These are phyloP conservation scores for Drosophila ohnishii DNA, from an alignment of 1,140 invertebrate genomes.

Conservation along the genomic window DNA sequence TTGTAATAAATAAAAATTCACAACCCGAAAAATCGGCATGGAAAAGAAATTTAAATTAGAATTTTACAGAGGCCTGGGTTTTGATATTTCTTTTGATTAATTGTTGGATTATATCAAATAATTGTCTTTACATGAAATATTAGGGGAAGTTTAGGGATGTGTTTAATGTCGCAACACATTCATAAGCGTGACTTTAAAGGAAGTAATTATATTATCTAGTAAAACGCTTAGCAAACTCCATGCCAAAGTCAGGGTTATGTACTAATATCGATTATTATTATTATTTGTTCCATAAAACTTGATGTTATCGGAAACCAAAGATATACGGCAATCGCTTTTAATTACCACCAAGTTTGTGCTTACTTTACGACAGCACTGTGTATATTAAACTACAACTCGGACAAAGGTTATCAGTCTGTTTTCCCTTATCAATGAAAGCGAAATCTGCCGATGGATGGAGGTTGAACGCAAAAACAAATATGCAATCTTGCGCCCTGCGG, in stretches of 20 bases:
- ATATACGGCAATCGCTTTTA: constrained; percentile 1
- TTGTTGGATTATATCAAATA: background rate
- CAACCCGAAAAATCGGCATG: constrained; percentile 15
- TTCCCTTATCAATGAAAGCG: constrained; percentile 52
- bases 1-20: constrained; percentile 64
- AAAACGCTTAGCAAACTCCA: too few relatives aligned
- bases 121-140: background rate
- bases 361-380: constrained; percentile 30
- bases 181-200: too few relatives aligned
- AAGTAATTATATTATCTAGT: too few relatives aligned
- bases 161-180: background rate
- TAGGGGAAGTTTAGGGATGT: background rate
- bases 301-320: background rate
- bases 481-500: constrained; percentile 26
- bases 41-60: constrained; percentile 37
- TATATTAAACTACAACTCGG: constrained; percentile 30
- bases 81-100: constrained; percentile 5
- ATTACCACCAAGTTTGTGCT: background rate
- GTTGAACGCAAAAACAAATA: constrained; percentile 17
- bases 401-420: constrained; percentile 45
- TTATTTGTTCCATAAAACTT: constrained; percentile 10
- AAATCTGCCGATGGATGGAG: constrained; percentile 17
- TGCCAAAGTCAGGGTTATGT: too few relatives aligned
- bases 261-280: too few relatives aligned
- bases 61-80: background rate